Conservation (phyloP, 2,797 vertebrate genomes). For the Acomys russatus region DNA sequence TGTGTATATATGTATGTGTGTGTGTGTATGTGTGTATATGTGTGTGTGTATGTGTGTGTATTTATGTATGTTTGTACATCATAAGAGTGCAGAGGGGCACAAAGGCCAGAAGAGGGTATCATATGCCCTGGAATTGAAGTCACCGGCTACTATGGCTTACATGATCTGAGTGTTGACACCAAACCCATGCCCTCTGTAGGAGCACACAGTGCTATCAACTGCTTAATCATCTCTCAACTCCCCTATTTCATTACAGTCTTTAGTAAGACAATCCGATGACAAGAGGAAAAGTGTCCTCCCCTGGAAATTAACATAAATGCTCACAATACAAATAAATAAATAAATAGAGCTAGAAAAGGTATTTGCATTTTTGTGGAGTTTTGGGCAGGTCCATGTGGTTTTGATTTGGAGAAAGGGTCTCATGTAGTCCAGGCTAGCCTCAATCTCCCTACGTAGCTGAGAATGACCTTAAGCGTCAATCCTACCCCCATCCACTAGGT, state of each 20-base stretch:
- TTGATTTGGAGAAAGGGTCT: neutral
- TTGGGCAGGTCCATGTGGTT: neutral
- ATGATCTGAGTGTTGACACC: neutral
- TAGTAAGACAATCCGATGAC: neutral
- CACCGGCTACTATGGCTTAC: neutral
- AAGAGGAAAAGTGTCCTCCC: neutral
- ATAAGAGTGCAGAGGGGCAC: neutral
- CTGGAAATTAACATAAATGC: slow-evolving; percentile 14
- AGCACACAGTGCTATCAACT: neutral
- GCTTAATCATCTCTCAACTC: neutral
- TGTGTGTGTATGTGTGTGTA: neutral
- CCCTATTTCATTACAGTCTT: neutral
- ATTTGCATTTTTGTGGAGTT: neutral
- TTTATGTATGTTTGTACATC: too few species aligned
- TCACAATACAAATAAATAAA: neutral
- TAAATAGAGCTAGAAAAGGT: neutral
- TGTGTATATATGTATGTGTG: neutral
- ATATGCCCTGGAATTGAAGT: neutral
- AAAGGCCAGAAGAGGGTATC: neutral
- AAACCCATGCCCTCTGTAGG: neutral
- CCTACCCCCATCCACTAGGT: neutral
- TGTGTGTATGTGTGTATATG: neutral
- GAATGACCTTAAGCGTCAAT: neutral
- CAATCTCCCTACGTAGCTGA: too few species aligned
- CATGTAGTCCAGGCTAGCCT: neutral